These are phyloP conservation scores for Pempheris klunzingeri DNA, from an alignment of 2,797 vertebrate genomes.

Conservation along the genomic window DNA sequence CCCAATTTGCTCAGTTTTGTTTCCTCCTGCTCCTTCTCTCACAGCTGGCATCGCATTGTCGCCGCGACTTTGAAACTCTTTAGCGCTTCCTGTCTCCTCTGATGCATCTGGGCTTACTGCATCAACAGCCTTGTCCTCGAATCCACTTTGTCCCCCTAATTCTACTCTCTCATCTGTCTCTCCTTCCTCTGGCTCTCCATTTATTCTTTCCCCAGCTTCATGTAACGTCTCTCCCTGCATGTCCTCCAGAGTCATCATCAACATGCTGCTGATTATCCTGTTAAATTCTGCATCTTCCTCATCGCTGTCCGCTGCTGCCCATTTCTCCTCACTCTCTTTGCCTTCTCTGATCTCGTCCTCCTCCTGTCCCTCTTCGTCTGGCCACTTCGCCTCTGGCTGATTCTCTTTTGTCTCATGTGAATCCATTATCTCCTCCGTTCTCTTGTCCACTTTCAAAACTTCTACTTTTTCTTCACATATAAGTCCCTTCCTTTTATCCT, in stretches of 20 bases:
- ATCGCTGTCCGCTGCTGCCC: constrained; percentile 36
- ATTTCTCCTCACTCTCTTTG: constrained; percentile 4
- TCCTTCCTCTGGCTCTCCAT: constrained; percentile 4
- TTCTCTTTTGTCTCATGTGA: constrained; percentile 15
- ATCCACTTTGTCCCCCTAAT: neutral
- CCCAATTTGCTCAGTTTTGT: neutral
- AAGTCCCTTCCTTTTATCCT: neutral
- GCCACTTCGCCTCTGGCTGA: constrained; percentile 23
- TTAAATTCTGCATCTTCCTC: constrained; percentile 73
- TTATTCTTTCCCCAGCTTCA: neutral
- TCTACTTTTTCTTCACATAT: constrained; percentile 6
- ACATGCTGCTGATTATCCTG: constrained; percentile 76
- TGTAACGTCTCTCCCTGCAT: constrained; percentile 48
- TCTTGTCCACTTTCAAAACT: constrained; percentile 15
- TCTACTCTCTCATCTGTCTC: neutral
- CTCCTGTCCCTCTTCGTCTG: neutral
- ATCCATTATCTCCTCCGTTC: neutral
- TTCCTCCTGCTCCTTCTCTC: neutral
- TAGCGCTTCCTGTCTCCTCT: constrained; percentile 1
- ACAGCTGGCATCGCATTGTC: neutral
- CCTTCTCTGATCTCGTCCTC: constrained; percentile 23
- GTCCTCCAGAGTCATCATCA: constrained; percentile 74
- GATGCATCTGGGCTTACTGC: neutral
- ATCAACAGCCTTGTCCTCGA: neutral
- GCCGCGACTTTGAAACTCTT: neutral